Evolutionary conservation across 2,888 invertebrate species (phyloP), one percentile per base, ranked within the genome.

Genomic region (Polylopha cassiicola): DNA sequence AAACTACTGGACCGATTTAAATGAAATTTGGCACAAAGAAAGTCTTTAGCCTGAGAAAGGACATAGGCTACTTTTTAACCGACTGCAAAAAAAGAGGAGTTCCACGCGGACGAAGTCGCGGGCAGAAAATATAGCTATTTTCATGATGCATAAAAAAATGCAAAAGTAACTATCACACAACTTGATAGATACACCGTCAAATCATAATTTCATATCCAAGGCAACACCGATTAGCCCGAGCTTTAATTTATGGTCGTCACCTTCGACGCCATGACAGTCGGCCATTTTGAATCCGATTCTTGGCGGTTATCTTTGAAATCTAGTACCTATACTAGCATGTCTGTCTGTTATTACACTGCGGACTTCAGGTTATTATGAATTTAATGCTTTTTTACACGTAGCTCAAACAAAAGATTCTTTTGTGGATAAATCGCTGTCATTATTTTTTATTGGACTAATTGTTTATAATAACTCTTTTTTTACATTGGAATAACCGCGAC

Each of bases 221-320:
- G 48, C 37, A 41, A 43, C 43, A 52, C 39, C 51, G 47, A 50
- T 44, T 52, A 47, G 58, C 56, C 61, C n/a, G n/a, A n/a, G n/a
- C n/a, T n/a, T 54, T 62, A 61, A 62, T 63, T 56, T 53, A 50
- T 57, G 60, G 57, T 51, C 48, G 47, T 43, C 58, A 60, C 56
- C 56, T 58, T 60, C 51, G 44, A 29, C 50, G 52, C 51, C 47
- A 52, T 53, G 44, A 47, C 41, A 33, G 41, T 44, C 47, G 38
- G 46, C 54, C 53, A 59, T 60, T 63, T 57, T 58, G 54, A 47
- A 55, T 44, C 43, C 24, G 32, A 37, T 41, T 44, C 46, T 41
- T 41, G 23, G 34, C 30, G 30, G 17, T 21, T 11, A 16, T 11
- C 24, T 13, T 29, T 41, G 37, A 8, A 16, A 18, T 5, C 18